A percentile compares a stretch with the other conserved stretches of the same genome.
Evolutionary conservation across 2,888 invertebrate genomes (phyloP).

Genomic region (Stramonita haemastoma): DNA sequence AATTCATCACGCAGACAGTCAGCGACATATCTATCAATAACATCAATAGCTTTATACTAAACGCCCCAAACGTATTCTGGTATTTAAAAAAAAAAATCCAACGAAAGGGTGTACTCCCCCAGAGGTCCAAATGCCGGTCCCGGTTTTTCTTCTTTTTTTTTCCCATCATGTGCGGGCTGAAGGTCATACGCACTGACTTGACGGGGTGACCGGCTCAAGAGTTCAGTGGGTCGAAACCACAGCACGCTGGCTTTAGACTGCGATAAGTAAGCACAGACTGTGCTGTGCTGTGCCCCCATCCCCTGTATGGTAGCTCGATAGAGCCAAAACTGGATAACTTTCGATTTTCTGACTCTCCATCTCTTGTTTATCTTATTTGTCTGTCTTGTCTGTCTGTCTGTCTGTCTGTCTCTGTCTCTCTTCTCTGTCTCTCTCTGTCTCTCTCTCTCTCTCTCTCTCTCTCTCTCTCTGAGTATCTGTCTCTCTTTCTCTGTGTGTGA

Average conservation of each 20-base stretch:
- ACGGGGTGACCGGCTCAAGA: constrained; percentile 40
- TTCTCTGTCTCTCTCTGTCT: background rate
- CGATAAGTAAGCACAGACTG: constrained; percentile 29
- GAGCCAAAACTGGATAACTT: no score
- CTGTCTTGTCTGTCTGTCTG: background rate
- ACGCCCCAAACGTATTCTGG: background rate
- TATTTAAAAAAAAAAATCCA: background rate
- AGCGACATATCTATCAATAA: no score
- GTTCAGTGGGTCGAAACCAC: constrained; percentile 38
- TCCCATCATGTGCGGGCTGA: constrained; percentile 12
- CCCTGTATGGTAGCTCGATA: background rate
- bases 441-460: constrained; percentile 24
- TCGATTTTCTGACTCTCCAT: background rate
- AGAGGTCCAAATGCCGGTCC: constrained; percentile 28
- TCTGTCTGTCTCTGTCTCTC: background rate
- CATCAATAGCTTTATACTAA: background rate
- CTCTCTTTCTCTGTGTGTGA: background rate
- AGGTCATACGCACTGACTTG: constrained; percentile 40
- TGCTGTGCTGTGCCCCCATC: background rate
- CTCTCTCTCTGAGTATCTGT: constrained; percentile 11
- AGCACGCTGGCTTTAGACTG: constrained; percentile 13
- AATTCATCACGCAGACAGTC: no score
- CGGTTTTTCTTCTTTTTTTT: constrained; percentile 11
- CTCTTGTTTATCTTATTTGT: background rate
- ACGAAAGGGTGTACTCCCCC: background rate